phyloP scores from a whole-genome alignment of 2,888 invertebrate genomes.

The Chromoteleia sp. region DNA sequence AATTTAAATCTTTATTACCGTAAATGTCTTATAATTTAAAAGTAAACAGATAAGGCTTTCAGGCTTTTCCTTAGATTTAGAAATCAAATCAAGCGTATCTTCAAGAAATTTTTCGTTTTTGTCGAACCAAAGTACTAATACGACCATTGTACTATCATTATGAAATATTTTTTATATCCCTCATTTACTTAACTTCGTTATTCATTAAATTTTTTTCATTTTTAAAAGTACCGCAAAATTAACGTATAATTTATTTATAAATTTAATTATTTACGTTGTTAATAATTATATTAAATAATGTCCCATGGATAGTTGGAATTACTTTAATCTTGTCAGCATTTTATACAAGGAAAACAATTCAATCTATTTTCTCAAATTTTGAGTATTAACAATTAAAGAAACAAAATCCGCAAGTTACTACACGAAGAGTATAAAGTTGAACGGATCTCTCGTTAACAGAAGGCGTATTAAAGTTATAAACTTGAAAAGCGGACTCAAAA shows the following conservation, averaged over 20 bases:
- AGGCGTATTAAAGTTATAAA: conserved; percentile 57
- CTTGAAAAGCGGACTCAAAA: conserved; percentile 42
- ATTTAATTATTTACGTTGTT: no score
- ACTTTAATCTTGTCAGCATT: not conserved
- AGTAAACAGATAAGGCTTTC: no score
- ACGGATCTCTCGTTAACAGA: conserved; percentile 39
- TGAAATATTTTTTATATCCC: not conserved
- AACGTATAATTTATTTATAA: no score
- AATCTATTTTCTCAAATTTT: conserved; percentile 18
- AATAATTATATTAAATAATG: no score
- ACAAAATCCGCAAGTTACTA: conserved; percentile 29
- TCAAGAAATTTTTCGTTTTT: not conserved
- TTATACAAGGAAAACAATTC: not conserved
- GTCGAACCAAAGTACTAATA: no score
- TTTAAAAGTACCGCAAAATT: no score
- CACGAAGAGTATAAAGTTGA: conserved; percentile 41
- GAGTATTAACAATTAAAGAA: conserved; percentile 22
- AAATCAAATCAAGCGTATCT: conserved; percentile 1
- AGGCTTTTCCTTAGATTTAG: not conserved
- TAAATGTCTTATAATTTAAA: not conserved
- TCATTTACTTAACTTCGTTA: not conserved
- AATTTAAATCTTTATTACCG: not conserved
- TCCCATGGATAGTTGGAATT: no score
- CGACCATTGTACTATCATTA: no score
- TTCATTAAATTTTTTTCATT: no score